Evolutionary conservation across 2,888 invertebrate species (phyloP).

Genomic region (Elysia crispata): DNA sequence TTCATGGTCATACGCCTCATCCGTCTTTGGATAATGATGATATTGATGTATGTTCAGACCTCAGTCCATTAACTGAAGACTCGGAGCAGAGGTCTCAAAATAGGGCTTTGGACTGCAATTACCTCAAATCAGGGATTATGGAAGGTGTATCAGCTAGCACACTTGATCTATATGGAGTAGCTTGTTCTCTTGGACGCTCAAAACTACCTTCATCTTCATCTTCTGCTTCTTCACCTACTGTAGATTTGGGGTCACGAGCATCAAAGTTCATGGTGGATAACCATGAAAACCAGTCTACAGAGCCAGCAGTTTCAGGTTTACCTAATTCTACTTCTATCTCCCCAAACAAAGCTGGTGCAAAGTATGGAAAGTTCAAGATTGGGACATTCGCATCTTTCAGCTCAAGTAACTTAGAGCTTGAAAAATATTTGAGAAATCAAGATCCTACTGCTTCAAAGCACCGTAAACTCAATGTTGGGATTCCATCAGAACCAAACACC

Average conservation of each 20-base stretch:
- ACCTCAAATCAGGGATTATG: conserved; percentile 51
- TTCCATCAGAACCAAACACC: conserved; percentile 43
- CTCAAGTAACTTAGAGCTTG: conserved; percentile 63
- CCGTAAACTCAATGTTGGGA: conserved; percentile 43
- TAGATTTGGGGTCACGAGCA: conserved; percentile 33
- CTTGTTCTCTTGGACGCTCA: conserved; percentile 2
- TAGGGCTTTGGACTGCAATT: conserved; percentile 54
- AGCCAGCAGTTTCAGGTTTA: conserved; percentile 1
- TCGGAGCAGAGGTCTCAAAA: conserved; percentile 54
- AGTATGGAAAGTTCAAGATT: conserved; percentile 68
- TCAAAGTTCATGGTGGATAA: conserved; percentile 6
- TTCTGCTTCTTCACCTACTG: conserved; percentile 38
- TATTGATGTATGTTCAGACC: conserved; percentile 48
- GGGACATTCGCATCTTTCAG: conserved; percentile 71
- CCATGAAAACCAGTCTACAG: conserved; percentile 23
- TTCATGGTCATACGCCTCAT: conserved; percentile 20
- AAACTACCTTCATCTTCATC: conserved; percentile 41
- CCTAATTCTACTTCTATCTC: conserved; percentile 13
- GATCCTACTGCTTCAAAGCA: conserved; percentile 20
- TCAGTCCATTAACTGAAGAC: conserved; percentile 53
- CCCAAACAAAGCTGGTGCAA: conserved; percentile 49
- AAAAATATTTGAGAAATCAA: conserved; percentile 51
- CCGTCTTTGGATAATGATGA: conserved; percentile 24
- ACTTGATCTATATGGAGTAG: conserved; percentile 38
- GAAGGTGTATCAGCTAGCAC: conserved; percentile 47